Conservation (phyloP, 2,888 invertebrate species). For the Agrilus cyanescens region DNA sequence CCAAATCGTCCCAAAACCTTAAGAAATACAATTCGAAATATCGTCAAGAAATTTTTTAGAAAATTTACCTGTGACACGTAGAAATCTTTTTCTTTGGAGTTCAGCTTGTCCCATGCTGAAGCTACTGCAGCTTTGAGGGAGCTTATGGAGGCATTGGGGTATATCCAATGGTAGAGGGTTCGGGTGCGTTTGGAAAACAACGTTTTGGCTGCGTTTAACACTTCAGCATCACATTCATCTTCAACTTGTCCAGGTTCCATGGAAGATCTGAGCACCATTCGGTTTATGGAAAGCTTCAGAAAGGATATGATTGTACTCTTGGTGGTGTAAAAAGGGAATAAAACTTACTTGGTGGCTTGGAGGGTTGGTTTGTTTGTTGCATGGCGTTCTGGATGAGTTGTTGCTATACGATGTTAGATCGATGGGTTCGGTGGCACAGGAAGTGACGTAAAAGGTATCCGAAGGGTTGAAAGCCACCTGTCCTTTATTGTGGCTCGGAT, state of each 20-base stretch:
- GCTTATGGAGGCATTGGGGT: constrained; percentile 33
- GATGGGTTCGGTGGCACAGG: no score
- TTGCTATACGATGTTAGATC: no score
- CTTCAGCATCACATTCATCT: constrained; percentile 23
- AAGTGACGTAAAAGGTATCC: no score
- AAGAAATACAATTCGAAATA: constrained; percentile 2
- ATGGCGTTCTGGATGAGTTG: no score
- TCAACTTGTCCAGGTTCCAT: constrained; percentile 6
- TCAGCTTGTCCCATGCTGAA: constrained; percentile 34
- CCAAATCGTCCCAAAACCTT: constrained; percentile 34
- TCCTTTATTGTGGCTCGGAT: no score
- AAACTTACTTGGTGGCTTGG: no score
- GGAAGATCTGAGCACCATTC: no score
- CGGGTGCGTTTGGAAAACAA: constrained; percentile 37
- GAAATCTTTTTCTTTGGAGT: constrained; percentile 33
- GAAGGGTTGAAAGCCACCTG: no score
- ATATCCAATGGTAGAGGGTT: constrained; percentile 38
- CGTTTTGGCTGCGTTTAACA: constrained; percentile 35
- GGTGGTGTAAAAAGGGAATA: no score
- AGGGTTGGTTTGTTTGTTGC: no score
- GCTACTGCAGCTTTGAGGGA: constrained; percentile 33
- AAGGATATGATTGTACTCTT: no score
- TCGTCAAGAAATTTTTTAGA: not conserved
- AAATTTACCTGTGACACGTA: constrained; percentile 34
- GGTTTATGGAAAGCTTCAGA: no score